Conservation (phyloP, 1,140 invertebrate genomes). For the Mesaphorura yosii region DNA sequence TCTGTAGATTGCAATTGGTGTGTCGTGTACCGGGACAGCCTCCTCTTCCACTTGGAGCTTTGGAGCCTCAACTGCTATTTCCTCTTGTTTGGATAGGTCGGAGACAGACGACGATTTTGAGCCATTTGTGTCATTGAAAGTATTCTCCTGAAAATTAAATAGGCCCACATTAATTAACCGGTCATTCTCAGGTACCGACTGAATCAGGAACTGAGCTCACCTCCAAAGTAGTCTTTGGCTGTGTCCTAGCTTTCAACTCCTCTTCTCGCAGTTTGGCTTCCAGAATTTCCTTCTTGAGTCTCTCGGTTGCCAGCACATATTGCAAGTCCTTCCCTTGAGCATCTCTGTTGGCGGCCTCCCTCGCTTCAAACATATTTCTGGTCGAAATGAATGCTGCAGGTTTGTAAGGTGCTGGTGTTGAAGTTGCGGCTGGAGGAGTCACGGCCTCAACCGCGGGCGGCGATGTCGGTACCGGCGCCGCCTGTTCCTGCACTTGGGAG, state of each 20-base stretch:
- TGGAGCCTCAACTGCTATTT: neutral
- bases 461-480: neutral
- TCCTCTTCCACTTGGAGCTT: neutral
- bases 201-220: too few relatives aligned
- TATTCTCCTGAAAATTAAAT: neutral
- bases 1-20: neutral
- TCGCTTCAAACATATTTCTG: neutral
- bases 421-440: neutral
- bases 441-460: neutral
- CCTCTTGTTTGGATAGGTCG: too few relatives aligned
- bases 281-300: conserved; percentile 16
- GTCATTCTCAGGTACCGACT: neutral
- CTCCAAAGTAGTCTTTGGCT: too few relatives aligned
- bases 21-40: neutral
- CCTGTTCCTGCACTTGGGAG: neutral
- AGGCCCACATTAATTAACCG: neutral
- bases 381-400: neutral
- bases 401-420: neutral
- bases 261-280: conserved; percentile 10
- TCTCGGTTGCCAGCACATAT: conserved; percentile 18
- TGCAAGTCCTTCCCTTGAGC: conserved; percentile 1
- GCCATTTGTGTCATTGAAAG: neutral
- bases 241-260: conserved; percentile 5
- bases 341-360: neutral
- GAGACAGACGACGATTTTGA: neutral